phyloP scores from a whole-genome alignment of 2,888 invertebrate species.

The Notocelia uddmanniana region DNA sequence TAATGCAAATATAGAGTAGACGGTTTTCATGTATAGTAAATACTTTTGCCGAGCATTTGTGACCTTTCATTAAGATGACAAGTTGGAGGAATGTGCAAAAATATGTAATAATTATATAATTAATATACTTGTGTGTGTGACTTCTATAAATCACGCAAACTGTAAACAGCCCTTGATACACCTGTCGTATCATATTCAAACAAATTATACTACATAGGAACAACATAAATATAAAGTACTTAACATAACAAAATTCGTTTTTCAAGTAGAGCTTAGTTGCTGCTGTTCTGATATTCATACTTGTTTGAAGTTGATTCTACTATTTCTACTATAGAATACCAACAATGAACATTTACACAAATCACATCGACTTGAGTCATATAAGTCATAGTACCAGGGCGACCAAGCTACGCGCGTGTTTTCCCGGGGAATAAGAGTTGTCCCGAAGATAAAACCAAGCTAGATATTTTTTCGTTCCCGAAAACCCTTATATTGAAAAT shows the following conservation, averaged over 20 bases:
- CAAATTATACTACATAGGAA: constrained; percentile 24
- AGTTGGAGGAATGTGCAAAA: constrained; percentile 2
- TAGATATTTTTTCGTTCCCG: no score
- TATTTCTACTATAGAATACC: not conserved
- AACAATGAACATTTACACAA: not conserved
- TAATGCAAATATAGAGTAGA: no score
- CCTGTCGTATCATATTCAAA: not conserved
- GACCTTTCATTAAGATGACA: not conserved
- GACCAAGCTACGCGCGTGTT: no score
- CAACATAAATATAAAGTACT: constrained; percentile 7
- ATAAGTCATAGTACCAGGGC: no score
- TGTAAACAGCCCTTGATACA: not conserved
- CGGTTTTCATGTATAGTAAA: not conserved
- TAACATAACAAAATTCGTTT: constrained; percentile 20
- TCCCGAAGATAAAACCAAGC: no score
- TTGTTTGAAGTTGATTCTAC: not conserved
- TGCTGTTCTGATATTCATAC: not conserved
- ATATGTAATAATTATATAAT: not conserved
- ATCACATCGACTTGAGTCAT: not conserved
- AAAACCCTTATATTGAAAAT: no score
- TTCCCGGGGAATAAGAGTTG: no score
- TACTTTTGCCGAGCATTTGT: not conserved
- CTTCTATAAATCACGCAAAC: constrained; percentile 4
- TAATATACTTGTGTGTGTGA: constrained; percentile 1
- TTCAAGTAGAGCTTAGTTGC: not conserved